Evolutionary conservation across 2,113 vertebrate genomes (phyloP), one percentile per base, ranked within the genome.

Genomic region (Hymenochirus boettgeri): DNA sequence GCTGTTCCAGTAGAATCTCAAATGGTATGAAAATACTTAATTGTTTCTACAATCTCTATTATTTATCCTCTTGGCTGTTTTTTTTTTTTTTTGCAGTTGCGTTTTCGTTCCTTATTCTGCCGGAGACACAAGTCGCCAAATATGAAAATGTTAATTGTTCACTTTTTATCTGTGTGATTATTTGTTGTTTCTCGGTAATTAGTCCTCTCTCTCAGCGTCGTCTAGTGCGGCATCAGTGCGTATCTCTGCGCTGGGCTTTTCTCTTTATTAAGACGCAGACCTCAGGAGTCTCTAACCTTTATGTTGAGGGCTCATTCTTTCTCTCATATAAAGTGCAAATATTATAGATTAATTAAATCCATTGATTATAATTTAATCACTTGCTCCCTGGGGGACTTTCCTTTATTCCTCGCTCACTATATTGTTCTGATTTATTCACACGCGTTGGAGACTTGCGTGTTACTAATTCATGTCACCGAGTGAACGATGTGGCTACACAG

Each of bases 321-420:
- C 79, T 86, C 79, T 85, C 88, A 91, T 88, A 93, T 93, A 90
- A 91, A 92, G 89, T 92, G 92, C 91, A 93, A 97, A 97, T 98
- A 96, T 96, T 98, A 94, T 91, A 95, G 92, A 98, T 96, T 94
- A 96, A 96, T 97, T 96, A 95, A 96, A 95, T 91, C 86, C 81
- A 71, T 81, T 60, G 92, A 97, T 93, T 94, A 94, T 97, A 93
- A 94, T 98, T 96, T 93, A 97, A 98, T 97, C 92, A 93, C 86
- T 80, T 84, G 87, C 87, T 35, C 33, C 91, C 87, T 75, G 71
- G 63, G 87, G 82, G 85, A 85, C 76, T 81, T 66, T 82, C 90
- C 92, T 89, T 90, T 91, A 90, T 48, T 89, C 85, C 86, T 85
- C 85, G 79, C 83, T 87, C 79, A 81, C 83, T 82, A 80, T 76